These are phyloP conservation scores for Andrena dorsata DNA, from an alignment of 2,888 invertebrate genomes.

Conservation along the genomic window DNA sequence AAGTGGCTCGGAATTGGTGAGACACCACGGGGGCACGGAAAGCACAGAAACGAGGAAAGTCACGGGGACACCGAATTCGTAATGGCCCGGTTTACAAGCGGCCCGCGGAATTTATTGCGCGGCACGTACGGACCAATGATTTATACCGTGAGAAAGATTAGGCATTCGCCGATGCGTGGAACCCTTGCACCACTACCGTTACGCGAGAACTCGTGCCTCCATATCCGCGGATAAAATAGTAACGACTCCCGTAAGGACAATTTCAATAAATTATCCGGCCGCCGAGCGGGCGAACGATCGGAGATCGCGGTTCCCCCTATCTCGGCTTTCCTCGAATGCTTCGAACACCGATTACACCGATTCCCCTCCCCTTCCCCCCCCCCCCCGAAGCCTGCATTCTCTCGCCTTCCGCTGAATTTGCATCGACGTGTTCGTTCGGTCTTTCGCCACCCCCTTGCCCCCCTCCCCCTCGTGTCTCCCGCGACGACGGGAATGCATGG, in stretches of 20 bases:
- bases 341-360: conserved; percentile 54
- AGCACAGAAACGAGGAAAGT: conserved; percentile 21
- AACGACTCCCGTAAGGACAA: conserved; percentile 44
- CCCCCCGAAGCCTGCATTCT: conserved; percentile 15
- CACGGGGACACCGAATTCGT: conserved; percentile 55
- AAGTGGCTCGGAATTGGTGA: neutral
- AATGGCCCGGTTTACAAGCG: conserved; percentile 58
- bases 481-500: conserved; percentile 25
- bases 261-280: conserved; percentile 59
- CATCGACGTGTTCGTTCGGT: conserved; percentile 21
- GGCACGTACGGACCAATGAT: conserved; percentile 53
- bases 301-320: conserved; percentile 42
- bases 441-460: neutral
- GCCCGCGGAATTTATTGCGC: conserved; percentile 63
- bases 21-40: conserved; percentile 13
- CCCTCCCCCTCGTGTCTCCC: neutral
- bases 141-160: conserved; percentile 68
- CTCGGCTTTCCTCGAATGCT: conserved; percentile 36
- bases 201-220: conserved; percentile 35
- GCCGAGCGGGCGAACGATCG: conserved; percentile 40
- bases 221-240: conserved; percentile 40
- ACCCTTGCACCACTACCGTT: conserved; percentile 48
- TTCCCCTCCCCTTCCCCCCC: neutral
- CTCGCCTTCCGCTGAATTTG: conserved; percentile 33
- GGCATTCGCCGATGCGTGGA: conserved; percentile 54